phyloP scores from a whole-genome alignment of 2,797 vertebrate genomes.

The Macropus fuliginosus region DNA sequence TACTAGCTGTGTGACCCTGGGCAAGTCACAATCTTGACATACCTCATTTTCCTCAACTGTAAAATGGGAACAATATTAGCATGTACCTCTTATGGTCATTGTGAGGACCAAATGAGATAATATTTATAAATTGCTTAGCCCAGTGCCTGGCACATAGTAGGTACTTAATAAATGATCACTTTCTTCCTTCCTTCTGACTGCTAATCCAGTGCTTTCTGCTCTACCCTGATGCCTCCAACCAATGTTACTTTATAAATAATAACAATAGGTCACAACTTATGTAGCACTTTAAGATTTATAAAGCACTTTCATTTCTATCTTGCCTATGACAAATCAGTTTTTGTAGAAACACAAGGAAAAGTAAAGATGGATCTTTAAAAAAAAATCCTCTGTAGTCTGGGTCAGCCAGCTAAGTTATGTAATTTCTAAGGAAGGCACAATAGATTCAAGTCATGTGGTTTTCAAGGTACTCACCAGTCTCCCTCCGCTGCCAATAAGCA shows the following conservation, averaged over 20 bases:
- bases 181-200: neutral
- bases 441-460: rapidly evolving
- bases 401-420: rapidly evolving
- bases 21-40: neutral
- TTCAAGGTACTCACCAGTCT: neutral
- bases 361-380: neutral
- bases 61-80: neutral
- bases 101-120: neutral
- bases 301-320: neutral
- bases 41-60: neutral
- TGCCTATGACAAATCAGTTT: neutral
- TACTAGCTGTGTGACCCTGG: neutral
- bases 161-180: neutral
- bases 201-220: neutral
- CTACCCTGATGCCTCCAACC: neutral
- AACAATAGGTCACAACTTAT: neutral
- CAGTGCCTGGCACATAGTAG: neutral
- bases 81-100: neutral
- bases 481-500: neutral
- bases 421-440: neutral
- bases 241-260: neutral
- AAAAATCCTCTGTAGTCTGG: neutral
- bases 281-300: neutral
- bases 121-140: neutral
- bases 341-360: neutral